Base-by-base conservation (phyloP, 2,113 vertebrate genomes). In the Sebastes schlegelii region DNA sequence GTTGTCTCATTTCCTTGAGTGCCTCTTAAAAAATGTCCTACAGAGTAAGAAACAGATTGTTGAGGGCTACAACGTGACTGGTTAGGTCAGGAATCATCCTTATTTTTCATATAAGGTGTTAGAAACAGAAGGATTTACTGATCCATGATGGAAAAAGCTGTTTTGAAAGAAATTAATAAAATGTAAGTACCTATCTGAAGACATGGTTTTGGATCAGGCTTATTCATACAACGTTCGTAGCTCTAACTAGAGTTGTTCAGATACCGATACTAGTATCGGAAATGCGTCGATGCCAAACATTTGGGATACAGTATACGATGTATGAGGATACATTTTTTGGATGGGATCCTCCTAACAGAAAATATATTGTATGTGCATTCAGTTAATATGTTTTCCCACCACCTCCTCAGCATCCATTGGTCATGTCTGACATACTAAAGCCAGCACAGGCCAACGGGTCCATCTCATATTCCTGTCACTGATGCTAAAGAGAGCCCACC, bases 401-500 rank as follows among this genome's bases (percentile, higher is more conserved):
- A 66, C 21, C 55, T 61, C 45, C 9, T 7, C 19, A 54, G 19
- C 55, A 11, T 54, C 45, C 21, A 21, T 19, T 72, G 69, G 46
- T 65, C 68, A 78, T 14, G 26, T 43, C 4, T 82, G 61, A 86
- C 68, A 85, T 72, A 60, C 58, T 63, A 8, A 71, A 74, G 48
- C 65, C 65, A 64, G 54, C 19, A 14, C 10, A 52, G 78, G 74
- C 62, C 77, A 86, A 70, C 46, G 54, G 82, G 75, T 81, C 77
- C 61, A 57, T 62, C 68, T 75, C 49, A 45, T 86, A 65, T 86
- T 77, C 43, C 71, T 64, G 74, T 87, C 87, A 79, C 48, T 3
- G 73, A 67, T 83, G 88, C 87, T 86, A 82, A 90, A 87, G 78
- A 83, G 85, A 60, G 52, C 42, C 54, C 60, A 60, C 23, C 43